Evolutionary conservation across 2,113 vertebrate genomes (phyloP).

Genomic region (Cyphomyrus discorhynchus): DNA sequence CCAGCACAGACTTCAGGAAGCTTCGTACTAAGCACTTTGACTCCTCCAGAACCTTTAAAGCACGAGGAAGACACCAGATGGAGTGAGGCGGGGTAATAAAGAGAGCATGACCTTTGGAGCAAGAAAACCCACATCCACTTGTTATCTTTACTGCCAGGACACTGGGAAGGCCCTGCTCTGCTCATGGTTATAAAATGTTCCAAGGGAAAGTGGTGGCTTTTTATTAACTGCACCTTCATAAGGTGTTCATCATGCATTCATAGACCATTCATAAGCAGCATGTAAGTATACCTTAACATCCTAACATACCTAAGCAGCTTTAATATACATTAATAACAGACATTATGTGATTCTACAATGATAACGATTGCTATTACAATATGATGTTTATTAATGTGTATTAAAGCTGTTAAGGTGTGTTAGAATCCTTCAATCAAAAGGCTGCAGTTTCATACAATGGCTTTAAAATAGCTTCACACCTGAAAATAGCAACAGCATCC

Average conservation of each 20-base stretch:
- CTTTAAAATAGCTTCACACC: too few species aligned
- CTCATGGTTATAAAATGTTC: not conserved
- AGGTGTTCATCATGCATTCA: not conserved
- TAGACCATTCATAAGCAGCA: not conserved
- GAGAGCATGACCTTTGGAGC: not conserved
- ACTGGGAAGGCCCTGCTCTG: not conserved
- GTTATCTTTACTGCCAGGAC: not conserved
- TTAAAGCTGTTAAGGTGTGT: not conserved
- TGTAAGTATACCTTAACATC: not conserved
- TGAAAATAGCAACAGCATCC: too few species aligned
- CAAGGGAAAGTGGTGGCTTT: not conserved
- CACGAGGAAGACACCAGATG: slow-evolving; percentile 25
- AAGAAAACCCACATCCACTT: not conserved
- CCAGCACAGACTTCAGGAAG: slow-evolving; percentile 79
- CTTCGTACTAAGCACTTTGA: slow-evolving; percentile 90
- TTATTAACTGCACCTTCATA: not conserved
- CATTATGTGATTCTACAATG: not conserved
- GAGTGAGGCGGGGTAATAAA: not conserved
- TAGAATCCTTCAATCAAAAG: not conserved
- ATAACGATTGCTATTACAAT: not conserved
- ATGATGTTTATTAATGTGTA: not conserved
- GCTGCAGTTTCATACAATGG: too few species aligned
- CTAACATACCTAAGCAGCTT: not conserved
- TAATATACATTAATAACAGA: not conserved
- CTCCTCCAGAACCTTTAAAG: slow-evolving; percentile 81